These are phyloP conservation scores for Gastracanthus pulcherrimus DNA, from an alignment of 2,888 invertebrate genomes.

Conservation along the genomic window DNA sequence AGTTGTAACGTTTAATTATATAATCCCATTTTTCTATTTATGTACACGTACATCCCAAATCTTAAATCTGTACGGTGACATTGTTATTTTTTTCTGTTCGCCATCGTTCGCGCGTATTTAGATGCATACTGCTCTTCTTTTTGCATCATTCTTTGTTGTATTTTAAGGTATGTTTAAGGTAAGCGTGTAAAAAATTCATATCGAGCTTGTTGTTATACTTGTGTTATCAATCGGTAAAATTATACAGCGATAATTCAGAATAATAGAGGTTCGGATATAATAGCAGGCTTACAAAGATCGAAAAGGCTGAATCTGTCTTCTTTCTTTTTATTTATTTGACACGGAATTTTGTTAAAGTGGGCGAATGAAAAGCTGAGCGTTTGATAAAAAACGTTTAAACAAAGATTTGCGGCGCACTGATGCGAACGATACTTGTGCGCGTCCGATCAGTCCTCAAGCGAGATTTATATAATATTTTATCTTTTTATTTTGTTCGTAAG, in stretches of 20 bases:
- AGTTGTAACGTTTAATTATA: slow-evolving; percentile 37
- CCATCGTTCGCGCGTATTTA: background rate
- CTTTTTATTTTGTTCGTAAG: background rate
- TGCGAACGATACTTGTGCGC: slow-evolving; percentile 44
- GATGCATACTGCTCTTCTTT: background rate
- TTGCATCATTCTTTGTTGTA: too few relatives aligned
- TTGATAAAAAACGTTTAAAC: slow-evolving; percentile 19
- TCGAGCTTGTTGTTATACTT: slow-evolving; percentile 22
- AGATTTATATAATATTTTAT: background rate
- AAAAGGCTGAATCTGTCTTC: slow-evolving; percentile 36
- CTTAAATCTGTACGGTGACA: slow-evolving; percentile 1
- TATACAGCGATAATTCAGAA: background rate
- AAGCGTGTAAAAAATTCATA: slow-evolving; percentile 29
- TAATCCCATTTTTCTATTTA: slow-evolving; percentile 21
- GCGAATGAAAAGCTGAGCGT: slow-evolving; percentile 29
- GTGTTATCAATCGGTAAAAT: background rate
- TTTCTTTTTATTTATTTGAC: slow-evolving; percentile 1
- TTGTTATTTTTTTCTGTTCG: slow-evolving; percentile 5
- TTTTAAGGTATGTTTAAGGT: background rate
- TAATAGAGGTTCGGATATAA: too few relatives aligned
- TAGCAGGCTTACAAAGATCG: slow-evolving; percentile 25
- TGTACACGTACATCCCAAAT: slow-evolving; percentile 11
- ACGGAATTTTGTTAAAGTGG: slow-evolving; percentile 11
- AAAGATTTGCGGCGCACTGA: slow-evolving; percentile 14
- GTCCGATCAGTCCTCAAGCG: slow-evolving; percentile 38